Evolutionary conservation across 2,797 vertebrate species (phyloP).

Genomic region (Sebastes minor): DNA sequence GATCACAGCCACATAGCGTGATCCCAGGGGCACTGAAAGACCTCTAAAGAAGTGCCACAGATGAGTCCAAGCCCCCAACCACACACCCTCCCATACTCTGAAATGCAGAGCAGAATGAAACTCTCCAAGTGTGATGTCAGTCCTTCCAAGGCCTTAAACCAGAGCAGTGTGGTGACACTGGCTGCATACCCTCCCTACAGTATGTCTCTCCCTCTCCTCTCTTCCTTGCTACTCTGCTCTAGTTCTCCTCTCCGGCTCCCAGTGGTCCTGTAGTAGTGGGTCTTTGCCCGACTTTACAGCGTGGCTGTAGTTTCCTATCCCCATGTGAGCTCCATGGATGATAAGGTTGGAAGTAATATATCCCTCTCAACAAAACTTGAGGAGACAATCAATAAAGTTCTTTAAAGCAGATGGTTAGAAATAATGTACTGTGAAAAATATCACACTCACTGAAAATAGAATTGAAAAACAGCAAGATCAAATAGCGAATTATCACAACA

Average conservation of each 20-base stretch:
- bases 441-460: background rate
- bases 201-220: constrained; percentile 1
- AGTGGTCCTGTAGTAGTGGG: constrained; percentile 15
- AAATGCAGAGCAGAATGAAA: constrained; percentile 33
- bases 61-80: constrained; percentile 51
- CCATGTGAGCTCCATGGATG: background rate
- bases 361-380: background rate
- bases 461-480: background rate
- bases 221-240: constrained; percentile 22
- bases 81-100: constrained; percentile 23
- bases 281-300: constrained; percentile 12
- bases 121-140: constrained; percentile 72
- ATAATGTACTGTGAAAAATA: background rate
- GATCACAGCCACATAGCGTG: constrained; percentile 42
- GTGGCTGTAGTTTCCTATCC: constrained; percentile 1
- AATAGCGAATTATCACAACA: background rate
- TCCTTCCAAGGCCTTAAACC: constrained; percentile 63
- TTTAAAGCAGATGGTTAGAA: background rate
- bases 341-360: constrained; percentile 2
- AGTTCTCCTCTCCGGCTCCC: constrained; percentile 40
- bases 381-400: background rate
- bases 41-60: constrained; percentile 42
- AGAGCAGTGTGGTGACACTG: constrained; percentile 46
- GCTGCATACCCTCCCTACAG: constrained; percentile 11
- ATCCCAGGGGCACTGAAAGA: constrained; percentile 40